Evolutionary conservation across 2,113 vertebrate species (phyloP), one percentile per base, ranked within the genome.

Genomic region (Phaethon lepturus): DNA sequence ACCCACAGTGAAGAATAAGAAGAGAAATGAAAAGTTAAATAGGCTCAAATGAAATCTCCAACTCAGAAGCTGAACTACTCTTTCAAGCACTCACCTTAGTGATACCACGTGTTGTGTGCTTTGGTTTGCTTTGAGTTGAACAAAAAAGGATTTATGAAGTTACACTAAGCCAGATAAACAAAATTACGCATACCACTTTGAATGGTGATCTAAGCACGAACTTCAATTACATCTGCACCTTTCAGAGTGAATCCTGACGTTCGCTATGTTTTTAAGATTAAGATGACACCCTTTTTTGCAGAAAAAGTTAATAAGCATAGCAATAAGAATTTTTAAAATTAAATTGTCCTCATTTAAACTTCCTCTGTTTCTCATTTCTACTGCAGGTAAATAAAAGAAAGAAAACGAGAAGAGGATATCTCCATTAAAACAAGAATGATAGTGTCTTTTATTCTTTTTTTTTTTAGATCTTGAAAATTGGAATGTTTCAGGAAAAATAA

Each of bases 11-110:
- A 82, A n/a, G 42, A 91, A 66, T 10, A 31, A 94, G 45, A 90
- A 80, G 20, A 77, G 26, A 89, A 94, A 95, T 79, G 62, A 78
- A 62, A 95, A 85, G 24, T 82, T 85, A 64, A 89, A 79, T n/a
- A 82, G 31, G 62, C 16, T 91, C 69, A 95, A 94, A 94, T 85
- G 33, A 93, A 87, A 89, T 55, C 49, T 85, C 22, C 29, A 84
- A 56, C 29, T 68, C 62, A 63, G 49, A 84, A 49, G 59, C 7
- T 24, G 56, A 93, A 38, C 24, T 50, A 13, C 24, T 33, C 31
- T 78, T 95, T 91, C 53, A 56, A 68, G 35, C 35, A 52, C 44
- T 68, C 28, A 28, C 23, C 15, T 86, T n/a, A 44, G 49, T 56
- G 68, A 91, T 90, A 59, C 53, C 60, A 72, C 1, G 17, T 78